phyloP scores from a whole-genome alignment of 2,888 invertebrate species.

The Drosophila antonietae region DNA sequence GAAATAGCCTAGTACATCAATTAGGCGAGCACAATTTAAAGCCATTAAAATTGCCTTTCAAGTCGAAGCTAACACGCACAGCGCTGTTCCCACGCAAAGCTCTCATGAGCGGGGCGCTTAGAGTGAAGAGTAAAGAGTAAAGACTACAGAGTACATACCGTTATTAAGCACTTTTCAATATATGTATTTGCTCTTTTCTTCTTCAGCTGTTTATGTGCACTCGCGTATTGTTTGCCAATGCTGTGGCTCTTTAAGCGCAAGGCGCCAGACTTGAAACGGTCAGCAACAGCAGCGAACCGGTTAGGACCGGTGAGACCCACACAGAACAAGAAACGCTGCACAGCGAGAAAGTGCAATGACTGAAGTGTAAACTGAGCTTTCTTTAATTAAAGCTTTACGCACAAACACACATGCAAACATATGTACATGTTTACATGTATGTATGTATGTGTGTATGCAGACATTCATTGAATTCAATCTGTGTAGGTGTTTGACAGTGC shows the following conservation, averaged over 20 bases:
- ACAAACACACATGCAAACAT: neutral
- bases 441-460: constrained; percentile 9
- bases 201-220: constrained; percentile 38
- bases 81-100: constrained; percentile 12
- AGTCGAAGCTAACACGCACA: constrained; percentile 23
- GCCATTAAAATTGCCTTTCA: constrained; percentile 15
- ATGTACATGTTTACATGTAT: constrained; percentile 11
- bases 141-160: constrained; percentile 16
- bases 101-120: neutral
- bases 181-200: constrained; percentile 20
- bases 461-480: constrained; percentile 34
- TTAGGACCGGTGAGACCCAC: constrained; percentile 51
- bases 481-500: constrained; percentile 3
- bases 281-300: constrained; percentile 53
- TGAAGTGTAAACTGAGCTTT: constrained; percentile 50
- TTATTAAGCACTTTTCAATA: constrained; percentile 28
- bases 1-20: constrained; percentile 19
- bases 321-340: constrained; percentile 46
- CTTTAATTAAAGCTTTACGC: constrained; percentile 36
- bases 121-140: neutral
- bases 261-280: constrained; percentile 50
- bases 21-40: constrained; percentile 24
- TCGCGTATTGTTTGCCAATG: constrained; percentile 29
- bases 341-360: constrained; percentile 66
- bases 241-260: constrained; percentile 23